Conservation (phyloP, 2,797 vertebrate species). For the Kryptolebias ocellatus region DNA sequence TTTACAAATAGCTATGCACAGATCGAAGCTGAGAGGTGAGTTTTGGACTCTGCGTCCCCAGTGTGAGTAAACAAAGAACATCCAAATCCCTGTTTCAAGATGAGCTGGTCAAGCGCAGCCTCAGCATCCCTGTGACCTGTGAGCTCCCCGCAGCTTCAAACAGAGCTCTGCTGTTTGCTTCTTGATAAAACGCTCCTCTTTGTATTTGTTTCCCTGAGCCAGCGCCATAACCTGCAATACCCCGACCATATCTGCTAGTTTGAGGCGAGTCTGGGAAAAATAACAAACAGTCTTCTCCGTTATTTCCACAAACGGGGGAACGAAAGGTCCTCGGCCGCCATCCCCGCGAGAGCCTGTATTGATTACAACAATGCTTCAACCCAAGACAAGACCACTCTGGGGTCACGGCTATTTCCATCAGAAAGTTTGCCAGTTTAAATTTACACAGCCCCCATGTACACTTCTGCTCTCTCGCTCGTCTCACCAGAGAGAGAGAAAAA, state of each 20-base stretch:
- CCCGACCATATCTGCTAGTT: slow-evolving; percentile 82
- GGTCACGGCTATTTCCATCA: slow-evolving; percentile 86
- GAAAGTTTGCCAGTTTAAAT: slow-evolving; percentile 87
- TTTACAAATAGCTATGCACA: slow-evolving; percentile 56
- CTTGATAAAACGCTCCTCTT: slow-evolving; percentile 79
- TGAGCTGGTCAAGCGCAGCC: slow-evolving; percentile 77
- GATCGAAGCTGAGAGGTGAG: slow-evolving; percentile 47
- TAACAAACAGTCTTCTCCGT: slow-evolving; percentile 85
- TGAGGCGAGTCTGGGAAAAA: slow-evolving; percentile 82
- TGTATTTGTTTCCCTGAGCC: slow-evolving; percentile 80
- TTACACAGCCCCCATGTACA: slow-evolving; percentile 77
- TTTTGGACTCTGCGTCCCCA: slow-evolving; percentile 51
- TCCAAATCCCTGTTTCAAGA: slow-evolving; percentile 74
- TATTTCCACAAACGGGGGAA: slow-evolving; percentile 84
- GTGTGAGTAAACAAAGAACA: slow-evolving; percentile 71
- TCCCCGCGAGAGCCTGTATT: slow-evolving; percentile 83
- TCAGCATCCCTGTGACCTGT: slow-evolving; percentile 65
- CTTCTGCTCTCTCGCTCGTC: slow-evolving; percentile 72
- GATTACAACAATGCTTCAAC: slow-evolving; percentile 87
- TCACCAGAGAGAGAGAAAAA: slow-evolving; percentile 72
- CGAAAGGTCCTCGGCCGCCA: slow-evolving; percentile 83
- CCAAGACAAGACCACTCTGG: slow-evolving; percentile 82
- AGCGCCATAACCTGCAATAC: slow-evolving; percentile 81
- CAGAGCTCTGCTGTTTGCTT: slow-evolving; percentile 73
- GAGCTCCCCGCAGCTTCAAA: slow-evolving; percentile 75